Evolutionary conservation across 2,888 invertebrate genomes (phyloP).

Genomic region (Bellardia pandia): DNA sequence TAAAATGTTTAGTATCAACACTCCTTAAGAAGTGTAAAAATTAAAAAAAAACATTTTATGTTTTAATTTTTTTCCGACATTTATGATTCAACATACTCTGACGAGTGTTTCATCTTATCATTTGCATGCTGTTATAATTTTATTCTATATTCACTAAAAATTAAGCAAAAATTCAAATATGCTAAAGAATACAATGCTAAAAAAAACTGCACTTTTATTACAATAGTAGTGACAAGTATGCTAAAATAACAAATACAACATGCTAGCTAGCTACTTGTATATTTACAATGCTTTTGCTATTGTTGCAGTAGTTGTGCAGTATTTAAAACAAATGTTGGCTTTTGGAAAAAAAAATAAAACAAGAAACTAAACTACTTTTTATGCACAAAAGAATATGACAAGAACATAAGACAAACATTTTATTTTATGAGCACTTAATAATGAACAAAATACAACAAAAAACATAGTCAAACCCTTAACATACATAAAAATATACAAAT

Average conservation of each 20-base stretch:
- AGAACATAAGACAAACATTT: conserved; percentile 22
- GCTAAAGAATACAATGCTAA: background rate
- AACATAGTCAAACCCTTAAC: conserved; percentile 29
- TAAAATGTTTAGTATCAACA: too few relatives aligned
- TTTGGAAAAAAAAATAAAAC: background rate
- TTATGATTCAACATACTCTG: background rate
- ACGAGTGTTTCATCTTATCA: background rate
- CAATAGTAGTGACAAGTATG: conserved; percentile 45
- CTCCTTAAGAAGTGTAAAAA: too few relatives aligned
- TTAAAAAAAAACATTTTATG: background rate
- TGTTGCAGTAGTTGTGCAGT: background rate
- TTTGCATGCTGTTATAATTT: background rate
- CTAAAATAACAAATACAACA: conserved; percentile 36
- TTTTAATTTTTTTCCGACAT: background rate
- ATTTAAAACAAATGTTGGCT: conserved; percentile 34
- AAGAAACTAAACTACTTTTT: conserved; percentile 21
- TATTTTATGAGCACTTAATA: conserved; percentile 51
- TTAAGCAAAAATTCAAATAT: conserved; percentile 44
- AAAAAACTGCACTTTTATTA: conserved; percentile 18
- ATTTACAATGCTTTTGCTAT: conserved; percentile 4
- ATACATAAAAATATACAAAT: conserved; percentile 36
- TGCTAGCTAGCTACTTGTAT: background rate
- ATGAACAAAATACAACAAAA: conserved; percentile 11
- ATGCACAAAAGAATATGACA: conserved; percentile 32
- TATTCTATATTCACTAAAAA: background rate